Evolutionary conservation across 2,113 vertebrate species (phyloP).

Genomic region (Thunnus thynnus): DNA sequence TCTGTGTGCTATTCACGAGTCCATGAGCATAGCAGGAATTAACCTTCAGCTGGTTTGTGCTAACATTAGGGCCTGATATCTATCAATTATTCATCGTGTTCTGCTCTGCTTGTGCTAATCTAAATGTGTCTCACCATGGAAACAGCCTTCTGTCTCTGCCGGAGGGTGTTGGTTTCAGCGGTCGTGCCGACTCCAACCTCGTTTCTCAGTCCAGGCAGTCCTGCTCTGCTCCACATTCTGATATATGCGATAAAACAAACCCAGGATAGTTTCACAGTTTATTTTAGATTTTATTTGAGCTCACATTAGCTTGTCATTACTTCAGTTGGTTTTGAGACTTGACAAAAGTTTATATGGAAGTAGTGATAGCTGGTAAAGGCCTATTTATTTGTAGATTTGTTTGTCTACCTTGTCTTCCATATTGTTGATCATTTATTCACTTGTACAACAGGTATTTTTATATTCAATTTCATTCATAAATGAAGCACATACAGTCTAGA

Average conservation of each 20-base stretch:
- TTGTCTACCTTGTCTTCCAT: too few relatives aligned
- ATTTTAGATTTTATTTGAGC: not conserved
- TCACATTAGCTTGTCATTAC: not conserved
- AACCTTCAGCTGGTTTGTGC: conserved; percentile 72
- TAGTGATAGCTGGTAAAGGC: not conserved
- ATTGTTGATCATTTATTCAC: too few relatives aligned
- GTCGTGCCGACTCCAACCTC: conserved; percentile 3
- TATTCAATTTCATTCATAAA: too few relatives aligned
- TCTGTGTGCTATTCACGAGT: conserved; percentile 9
- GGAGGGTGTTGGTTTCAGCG: conserved; percentile 67
- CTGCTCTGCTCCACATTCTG: conserved; percentile 21
- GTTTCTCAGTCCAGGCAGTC: conserved; percentile 15
- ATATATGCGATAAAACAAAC: not conserved
- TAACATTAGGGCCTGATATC: conserved; percentile 75
- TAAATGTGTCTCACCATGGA: conserved; percentile 82
- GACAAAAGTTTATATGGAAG: not conserved
- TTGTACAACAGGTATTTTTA: too few relatives aligned
- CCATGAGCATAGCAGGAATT: conserved; percentile 43
- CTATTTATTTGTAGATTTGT: not conserved
- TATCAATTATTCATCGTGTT: conserved; percentile 83
- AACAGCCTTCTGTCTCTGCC: conserved; percentile 74
- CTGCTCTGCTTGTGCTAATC: conserved; percentile 68
- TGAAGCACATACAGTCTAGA: too few relatives aligned
- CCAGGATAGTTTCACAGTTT: not conserved
- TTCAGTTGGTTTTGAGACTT: not conserved